phyloP scores from a whole-genome alignment of 2,113 vertebrate species.

The Agelaius phoeniceus region DNA sequence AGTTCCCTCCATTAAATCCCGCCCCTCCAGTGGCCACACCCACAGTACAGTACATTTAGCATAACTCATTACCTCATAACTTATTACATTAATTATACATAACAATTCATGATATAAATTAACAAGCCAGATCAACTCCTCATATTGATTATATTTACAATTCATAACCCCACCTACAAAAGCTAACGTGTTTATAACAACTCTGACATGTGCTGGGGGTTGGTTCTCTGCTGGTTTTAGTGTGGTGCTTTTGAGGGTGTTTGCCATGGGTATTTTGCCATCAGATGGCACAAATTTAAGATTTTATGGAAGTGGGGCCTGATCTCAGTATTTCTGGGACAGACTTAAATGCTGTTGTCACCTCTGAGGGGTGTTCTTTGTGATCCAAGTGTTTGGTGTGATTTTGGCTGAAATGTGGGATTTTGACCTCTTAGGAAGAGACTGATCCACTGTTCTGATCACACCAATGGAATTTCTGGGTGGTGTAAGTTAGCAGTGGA shows the following conservation, averaged over 20 bases:
- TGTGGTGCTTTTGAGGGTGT: background rate
- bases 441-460: background rate
- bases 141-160: no score
- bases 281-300: background rate
- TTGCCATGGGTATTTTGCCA: background rate
- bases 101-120: no score
- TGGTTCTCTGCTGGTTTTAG: background rate
- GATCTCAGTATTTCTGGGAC: background rate
- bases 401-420: background rate
- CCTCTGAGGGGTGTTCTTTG: background rate
- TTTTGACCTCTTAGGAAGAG: constrained; percentile 1
- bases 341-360: background rate
- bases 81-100: no score
- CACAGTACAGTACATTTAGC: no score
- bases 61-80: no score
- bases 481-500: background rate
- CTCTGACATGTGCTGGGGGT: rapidly evolving
- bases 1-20: no score
- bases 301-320: background rate
- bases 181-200: no score
- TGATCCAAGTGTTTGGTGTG: constrained; percentile 30
- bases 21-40: no score
- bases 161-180: no score
- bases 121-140: no score
- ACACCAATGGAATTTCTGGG: constrained; percentile 15